Evolutionary conservation across 2,888 invertebrate species (phyloP), one percentile per base, ranked within the genome.

Genomic region (Amphimallon solstitiale): DNA sequence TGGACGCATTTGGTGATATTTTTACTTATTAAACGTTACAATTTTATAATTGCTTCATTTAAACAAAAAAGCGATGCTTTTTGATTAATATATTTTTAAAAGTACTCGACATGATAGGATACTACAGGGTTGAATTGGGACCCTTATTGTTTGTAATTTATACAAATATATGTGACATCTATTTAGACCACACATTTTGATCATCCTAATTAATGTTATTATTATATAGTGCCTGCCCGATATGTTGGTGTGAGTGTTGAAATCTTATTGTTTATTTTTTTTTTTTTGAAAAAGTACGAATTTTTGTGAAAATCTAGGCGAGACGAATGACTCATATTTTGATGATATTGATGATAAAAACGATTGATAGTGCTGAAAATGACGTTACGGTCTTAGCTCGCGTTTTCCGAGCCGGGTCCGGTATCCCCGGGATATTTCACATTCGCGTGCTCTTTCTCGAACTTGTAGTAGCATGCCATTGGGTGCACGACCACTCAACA

Each of bases 361-460:
- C 46, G 46, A 46, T 43, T 19, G 46, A 46, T 43, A 12, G 40
- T 12, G 40, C 14, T 56, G 40, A 40, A 6, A 40, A 38, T 54
- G 34, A 51, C 29, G 29, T 3, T 29, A 5, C 29, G 6, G 29
- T 29, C 29, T 37, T 70, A 69, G 74, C 73, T 75, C 75, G 76
- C 76, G 76, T 74, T 68, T 75, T 63, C 75, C 77, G 78, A 75
- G 75, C 77, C 77, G 77, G 78, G 78, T 77, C 78, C 76, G 75
- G 73, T 72, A 56, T 40, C 69, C 71, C 73, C 76, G 73, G 74
- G 72, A 64, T 3, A 9, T 29, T 51, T 49, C 9, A 21, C 66
- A 66, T 66, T 65, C 70, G 70, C 66, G 71, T 68, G 69, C 67
- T 68, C 56, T 23, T 5, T 23, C 23, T 23, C 56, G 17, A 49